Conservation (phyloP, 2,797 vertebrate genomes). For the Propithecus deckenii region DNA sequence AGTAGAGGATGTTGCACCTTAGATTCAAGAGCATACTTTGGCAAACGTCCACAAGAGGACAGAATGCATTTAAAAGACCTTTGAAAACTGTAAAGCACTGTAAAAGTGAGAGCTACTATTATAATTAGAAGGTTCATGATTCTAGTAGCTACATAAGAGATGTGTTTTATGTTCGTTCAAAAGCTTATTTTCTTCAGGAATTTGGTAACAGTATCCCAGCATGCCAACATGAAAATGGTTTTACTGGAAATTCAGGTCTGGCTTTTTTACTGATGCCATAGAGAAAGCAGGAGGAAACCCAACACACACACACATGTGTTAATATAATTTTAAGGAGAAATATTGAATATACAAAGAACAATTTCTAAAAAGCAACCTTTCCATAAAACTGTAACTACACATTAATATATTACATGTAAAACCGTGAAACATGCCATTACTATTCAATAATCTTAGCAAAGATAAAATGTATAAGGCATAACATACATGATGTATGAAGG, state of each 20-base stretch:
- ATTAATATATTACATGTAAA: slow-evolving; percentile 39
- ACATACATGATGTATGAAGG: not conserved
- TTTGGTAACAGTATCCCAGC: not conserved
- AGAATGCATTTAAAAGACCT: not conserved
- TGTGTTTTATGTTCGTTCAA: not conserved
- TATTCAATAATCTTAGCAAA: slow-evolving; percentile 68
- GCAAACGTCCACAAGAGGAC: not conserved
- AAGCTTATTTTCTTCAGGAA: not conserved
- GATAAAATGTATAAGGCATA: not conserved
- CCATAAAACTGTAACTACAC: slow-evolving; percentile 42
- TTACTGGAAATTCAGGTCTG: not conserved
- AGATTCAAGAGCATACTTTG: not conserved
- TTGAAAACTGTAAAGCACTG: not conserved
- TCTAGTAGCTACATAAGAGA: not conserved
- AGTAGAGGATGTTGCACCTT: not conserved
- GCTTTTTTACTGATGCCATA: not conserved
- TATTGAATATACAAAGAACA: slow-evolving; percentile 49
- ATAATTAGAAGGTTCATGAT: not conserved
- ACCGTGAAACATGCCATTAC: slow-evolving; percentile 54
- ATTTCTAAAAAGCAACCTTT: slow-evolving; percentile 63
- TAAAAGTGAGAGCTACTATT: not conserved
- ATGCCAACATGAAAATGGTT: not conserved
- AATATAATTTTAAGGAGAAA: slow-evolving; percentile 17
- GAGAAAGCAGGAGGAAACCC: not conserved
- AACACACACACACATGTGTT: not conserved